A percentile compares a stretch with the other conserved stretches of the same genome.
Conservation (phyloP, 2,113 vertebrate genomes). For the Zosterops lateralis region DNA sequence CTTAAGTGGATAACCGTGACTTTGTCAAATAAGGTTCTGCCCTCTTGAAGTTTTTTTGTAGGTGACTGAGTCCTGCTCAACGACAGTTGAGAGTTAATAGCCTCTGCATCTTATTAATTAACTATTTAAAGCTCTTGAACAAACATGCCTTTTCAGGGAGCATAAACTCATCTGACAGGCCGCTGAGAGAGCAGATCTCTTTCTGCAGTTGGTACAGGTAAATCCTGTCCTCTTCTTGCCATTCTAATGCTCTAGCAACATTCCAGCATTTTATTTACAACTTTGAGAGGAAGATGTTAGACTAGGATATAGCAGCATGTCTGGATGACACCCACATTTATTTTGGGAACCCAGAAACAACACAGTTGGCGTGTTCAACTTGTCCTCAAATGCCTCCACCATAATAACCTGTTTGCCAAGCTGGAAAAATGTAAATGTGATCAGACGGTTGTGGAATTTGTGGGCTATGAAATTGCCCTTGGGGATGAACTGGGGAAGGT, state of each 20-base stretch:
- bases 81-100: not conserved
- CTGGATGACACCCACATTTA: constrained; percentile 60
- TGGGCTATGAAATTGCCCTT: constrained; percentile 53
- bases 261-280: constrained; percentile 61
- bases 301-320: constrained; percentile 46
- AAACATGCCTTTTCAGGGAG: constrained; percentile 30
- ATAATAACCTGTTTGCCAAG: constrained; percentile 65
- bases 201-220: constrained; percentile 39
- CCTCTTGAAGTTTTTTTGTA: not conserved
- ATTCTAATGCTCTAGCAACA: constrained; percentile 43
- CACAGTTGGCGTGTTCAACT: constrained; percentile 39
- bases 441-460: constrained; percentile 52
- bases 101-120: constrained; percentile 22
- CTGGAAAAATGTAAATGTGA: constrained; percentile 60
- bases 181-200: not conserved
- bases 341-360: constrained; percentile 51
- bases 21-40: not conserved
- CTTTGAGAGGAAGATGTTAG: constrained; percentile 36
- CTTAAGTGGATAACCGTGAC: not conserved
- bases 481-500: constrained; percentile 20
- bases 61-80: not conserved
- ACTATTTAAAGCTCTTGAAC: constrained; percentile 37
- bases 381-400: constrained; percentile 61
- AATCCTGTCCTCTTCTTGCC: constrained; percentile 51
- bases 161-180: constrained; percentile 22